Conservation (phyloP, 2,797 vertebrate genomes). For the Pterois miles region DNA sequence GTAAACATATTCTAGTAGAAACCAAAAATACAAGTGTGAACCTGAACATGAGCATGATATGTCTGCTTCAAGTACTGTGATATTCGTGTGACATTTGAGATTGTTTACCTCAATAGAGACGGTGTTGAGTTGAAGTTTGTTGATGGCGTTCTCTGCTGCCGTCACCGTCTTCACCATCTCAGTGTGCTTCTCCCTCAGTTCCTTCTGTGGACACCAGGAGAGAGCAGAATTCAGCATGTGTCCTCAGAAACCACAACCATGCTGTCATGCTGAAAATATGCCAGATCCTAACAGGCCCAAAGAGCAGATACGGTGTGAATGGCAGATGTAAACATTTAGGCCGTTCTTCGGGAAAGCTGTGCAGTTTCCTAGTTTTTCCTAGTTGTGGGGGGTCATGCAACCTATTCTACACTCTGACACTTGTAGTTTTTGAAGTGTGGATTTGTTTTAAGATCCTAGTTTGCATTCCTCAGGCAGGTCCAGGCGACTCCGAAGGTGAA, state of each 20-base stretch:
- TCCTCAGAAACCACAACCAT: neutral
- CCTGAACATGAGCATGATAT: neutral
- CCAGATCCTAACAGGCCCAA: neutral
- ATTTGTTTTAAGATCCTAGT: neutral
- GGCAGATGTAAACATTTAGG: neutral
- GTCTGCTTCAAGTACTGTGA: neutral
- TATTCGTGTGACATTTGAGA: neutral
- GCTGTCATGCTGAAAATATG: constrained; percentile 9
- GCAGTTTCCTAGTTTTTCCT: neutral
- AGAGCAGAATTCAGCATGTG: neutral
- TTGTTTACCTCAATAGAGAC: constrained; percentile 84
- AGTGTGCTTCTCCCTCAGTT: constrained; percentile 78
- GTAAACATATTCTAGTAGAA: neutral
- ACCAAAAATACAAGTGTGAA: too few species aligned
- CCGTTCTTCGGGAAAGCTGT: neutral
- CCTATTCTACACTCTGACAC: neutral
- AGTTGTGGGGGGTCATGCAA: neutral
- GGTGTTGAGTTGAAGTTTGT: constrained; percentile 86
- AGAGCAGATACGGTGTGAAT: neutral
- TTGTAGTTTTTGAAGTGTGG: neutral
- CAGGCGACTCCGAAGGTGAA: constrained; percentile 7
- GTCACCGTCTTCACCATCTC: constrained; percentile 83
- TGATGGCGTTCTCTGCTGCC: constrained; percentile 86
- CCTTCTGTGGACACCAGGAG: constrained; percentile 67
- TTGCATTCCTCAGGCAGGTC: constrained; percentile 69